Percentiles rank a stretch among this genome's conserved stretches.
Conservation (phyloP, 1,140 invertebrate genomes). For the Brachionus manjavacas region DNA sequence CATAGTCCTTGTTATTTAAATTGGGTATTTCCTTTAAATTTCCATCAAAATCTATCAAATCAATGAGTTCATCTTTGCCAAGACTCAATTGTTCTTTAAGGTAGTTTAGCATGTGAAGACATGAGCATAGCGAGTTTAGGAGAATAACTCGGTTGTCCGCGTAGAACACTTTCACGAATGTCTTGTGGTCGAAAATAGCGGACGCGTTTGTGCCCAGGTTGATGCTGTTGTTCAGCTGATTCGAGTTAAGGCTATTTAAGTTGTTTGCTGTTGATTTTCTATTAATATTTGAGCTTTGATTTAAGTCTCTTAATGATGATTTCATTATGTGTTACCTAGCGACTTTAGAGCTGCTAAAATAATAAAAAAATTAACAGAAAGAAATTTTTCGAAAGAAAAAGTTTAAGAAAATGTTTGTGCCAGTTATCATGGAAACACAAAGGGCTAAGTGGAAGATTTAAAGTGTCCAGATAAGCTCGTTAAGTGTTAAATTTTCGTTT, state of each 20-base stretch:
- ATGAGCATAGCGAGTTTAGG: constrained; percentile 21
- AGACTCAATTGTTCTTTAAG: constrained; percentile 12
- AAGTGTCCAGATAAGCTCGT: background rate
- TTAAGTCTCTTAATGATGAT: constrained; percentile 10
- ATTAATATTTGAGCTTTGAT: background rate
- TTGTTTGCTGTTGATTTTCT: background rate
- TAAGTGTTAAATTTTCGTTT: background rate
- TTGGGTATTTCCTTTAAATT: constrained; percentile 36
- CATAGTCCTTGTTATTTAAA: constrained; percentile 28
- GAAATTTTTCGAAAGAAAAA: background rate
- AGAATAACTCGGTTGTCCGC: constrained; percentile 16
- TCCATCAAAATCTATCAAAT: constrained; percentile 41
- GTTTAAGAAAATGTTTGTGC: background rate
- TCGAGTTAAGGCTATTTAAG: background rate
- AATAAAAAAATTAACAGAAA: constrained; percentile 12
- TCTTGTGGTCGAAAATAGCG: constrained; percentile 31
- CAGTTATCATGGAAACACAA: background rate
- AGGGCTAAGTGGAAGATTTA: background rate
- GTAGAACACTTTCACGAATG: constrained; percentile 40
- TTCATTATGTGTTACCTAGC: constrained; percentile 32
- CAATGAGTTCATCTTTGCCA: constrained; percentile 34
- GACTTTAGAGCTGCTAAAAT: background rate
- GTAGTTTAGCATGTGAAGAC: constrained; percentile 32
- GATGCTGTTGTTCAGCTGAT: background rate
- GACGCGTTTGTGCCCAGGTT: background rate